phyloP scores from a whole-genome alignment of 2,888 invertebrate species.

The Acronicta aceris region DNA sequence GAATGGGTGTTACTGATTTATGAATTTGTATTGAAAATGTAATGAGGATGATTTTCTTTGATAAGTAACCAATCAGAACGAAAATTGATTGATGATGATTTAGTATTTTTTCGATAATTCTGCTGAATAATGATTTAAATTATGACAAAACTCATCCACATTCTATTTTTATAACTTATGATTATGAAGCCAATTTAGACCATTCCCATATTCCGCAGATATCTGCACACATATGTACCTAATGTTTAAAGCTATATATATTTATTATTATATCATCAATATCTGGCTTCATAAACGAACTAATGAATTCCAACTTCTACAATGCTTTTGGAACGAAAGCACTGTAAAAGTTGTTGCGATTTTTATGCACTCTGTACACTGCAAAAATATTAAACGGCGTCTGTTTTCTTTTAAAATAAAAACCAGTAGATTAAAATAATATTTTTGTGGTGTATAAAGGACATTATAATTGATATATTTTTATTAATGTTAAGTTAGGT shows the following conservation, averaged over 20 bases:
- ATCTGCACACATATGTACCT: slow-evolving; percentile 1
- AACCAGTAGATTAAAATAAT: no score
- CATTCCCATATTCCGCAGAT: slow-evolving; percentile 9
- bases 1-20: slow-evolving; percentile 24
- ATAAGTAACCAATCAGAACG: no score
- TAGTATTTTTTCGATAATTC: no score
- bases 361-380: slow-evolving; percentile 37
- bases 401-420: not conserved
- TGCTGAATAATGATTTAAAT: not conserved
- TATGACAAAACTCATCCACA: slow-evolving; percentile 10
- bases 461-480: slow-evolving; percentile 47
- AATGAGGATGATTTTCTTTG: slow-evolving; percentile 20
- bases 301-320: slow-evolving; percentile 50
- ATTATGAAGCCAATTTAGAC: slow-evolving; percentile 46
- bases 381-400: slow-evolving; percentile 6
- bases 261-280: slow-evolving; percentile 17
- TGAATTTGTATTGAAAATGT: slow-evolving; percentile 38
- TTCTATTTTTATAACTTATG: slow-evolving; percentile 39
- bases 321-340: slow-evolving; percentile 57
- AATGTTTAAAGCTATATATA: slow-evolving; percentile 10
- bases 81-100: no score
- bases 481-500: slow-evolving; percentile 52
- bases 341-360: slow-evolving; percentile 56
- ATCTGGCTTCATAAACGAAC: slow-evolving; percentile 53
- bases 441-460: slow-evolving; percentile 3